A percentile compares a stretch with the other conserved stretches of the same genome.
Evolutionary conservation across 2,888 invertebrate species (phyloP).

Genomic region (Pseudanteris insignis): DNA sequence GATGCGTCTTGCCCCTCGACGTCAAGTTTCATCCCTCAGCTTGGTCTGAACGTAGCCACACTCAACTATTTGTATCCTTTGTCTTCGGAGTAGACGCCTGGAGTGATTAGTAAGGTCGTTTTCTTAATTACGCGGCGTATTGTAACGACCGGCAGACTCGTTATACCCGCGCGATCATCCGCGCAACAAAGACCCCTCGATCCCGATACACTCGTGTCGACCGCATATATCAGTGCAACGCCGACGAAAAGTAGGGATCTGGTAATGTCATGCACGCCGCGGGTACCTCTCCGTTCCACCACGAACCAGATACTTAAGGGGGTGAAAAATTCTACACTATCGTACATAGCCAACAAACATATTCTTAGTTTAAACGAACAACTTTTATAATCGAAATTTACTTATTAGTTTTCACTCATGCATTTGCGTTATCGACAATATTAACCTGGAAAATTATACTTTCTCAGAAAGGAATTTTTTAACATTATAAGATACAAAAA

Average conservation of each 20-base stretch:
- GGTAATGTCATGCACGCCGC: slow-evolving; percentile 25
- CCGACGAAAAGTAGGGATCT: slow-evolving; percentile 14
- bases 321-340: slow-evolving; percentile 20
- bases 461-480: too few species aligned
- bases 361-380: background rate
- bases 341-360: background rate
- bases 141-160: slow-evolving; percentile 47
- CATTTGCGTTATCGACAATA: too few species aligned
- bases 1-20: slow-evolving; percentile 23
- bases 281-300: slow-evolving; percentile 22
- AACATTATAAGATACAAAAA: too few species aligned
- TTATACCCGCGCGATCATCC: slow-evolving; percentile 48
- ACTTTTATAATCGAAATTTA: too few species aligned
- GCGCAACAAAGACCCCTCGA: slow-evolving; percentile 36
- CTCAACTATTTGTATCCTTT: slow-evolving; percentile 29
- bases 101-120: slow-evolving; percentile 57
- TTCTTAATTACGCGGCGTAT: slow-evolving; percentile 53
- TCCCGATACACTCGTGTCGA: slow-evolving; percentile 20
- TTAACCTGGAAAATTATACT: too few species aligned
- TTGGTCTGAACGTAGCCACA: slow-evolving; percentile 8
- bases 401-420: too few species aligned
- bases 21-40: slow-evolving; percentile 37
- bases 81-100: slow-evolving; percentile 46
- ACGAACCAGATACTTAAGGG: slow-evolving; percentile 26
- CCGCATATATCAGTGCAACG: slow-evolving; percentile 18